phyloP scores from a whole-genome alignment of 2,113 vertebrate species.

The Ivindomyrus marchei region DNA sequence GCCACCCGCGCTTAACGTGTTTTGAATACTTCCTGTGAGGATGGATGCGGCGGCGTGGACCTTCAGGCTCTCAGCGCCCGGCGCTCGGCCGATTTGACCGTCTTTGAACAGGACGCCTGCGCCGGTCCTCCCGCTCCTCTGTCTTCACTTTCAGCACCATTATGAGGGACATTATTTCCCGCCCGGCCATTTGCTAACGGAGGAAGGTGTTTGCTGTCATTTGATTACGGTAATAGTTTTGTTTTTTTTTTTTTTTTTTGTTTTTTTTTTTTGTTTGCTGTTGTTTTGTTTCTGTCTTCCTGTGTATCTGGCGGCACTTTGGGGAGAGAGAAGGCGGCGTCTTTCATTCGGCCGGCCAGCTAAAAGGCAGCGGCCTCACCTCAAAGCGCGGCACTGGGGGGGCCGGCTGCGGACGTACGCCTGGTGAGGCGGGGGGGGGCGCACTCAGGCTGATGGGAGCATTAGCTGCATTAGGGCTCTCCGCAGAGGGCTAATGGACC shows the following conservation, averaged over 20 bases:
- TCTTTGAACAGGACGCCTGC: neutral
- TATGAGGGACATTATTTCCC: constrained; percentile 34
- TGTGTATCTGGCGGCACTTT: constrained; percentile 33
- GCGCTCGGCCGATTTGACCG: neutral
- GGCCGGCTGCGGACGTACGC: constrained; percentile 36
- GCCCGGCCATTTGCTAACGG: constrained; percentile 44
- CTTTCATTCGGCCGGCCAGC: constrained; percentile 35
- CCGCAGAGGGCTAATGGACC: constrained; percentile 46
- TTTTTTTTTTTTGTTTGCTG: constrained; percentile 2
- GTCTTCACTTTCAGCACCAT: neutral
- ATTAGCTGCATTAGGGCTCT: constrained; percentile 44
- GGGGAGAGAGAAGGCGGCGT: constrained; percentile 36
- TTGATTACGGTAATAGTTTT: constrained; percentile 44
- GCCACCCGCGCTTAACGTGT: constrained; percentile 25
- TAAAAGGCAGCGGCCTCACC: constrained; percentile 43
- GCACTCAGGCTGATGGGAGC: constrained; percentile 46
- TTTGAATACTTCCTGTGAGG: neutral
- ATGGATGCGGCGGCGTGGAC: neutral
- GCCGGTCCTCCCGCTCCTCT: neutral
- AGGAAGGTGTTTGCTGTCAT: constrained; percentile 46
- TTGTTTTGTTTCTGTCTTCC: neutral
- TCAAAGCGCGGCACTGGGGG: constrained; percentile 40
- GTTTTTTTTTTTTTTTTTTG: neutral
- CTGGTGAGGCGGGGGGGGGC: constrained; percentile 27
- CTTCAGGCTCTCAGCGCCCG: neutral